These are phyloP conservation scores for Colistium nudipinnis DNA, from an alignment of 2,113 vertebrate genomes.

Conservation along the genomic window DNA sequence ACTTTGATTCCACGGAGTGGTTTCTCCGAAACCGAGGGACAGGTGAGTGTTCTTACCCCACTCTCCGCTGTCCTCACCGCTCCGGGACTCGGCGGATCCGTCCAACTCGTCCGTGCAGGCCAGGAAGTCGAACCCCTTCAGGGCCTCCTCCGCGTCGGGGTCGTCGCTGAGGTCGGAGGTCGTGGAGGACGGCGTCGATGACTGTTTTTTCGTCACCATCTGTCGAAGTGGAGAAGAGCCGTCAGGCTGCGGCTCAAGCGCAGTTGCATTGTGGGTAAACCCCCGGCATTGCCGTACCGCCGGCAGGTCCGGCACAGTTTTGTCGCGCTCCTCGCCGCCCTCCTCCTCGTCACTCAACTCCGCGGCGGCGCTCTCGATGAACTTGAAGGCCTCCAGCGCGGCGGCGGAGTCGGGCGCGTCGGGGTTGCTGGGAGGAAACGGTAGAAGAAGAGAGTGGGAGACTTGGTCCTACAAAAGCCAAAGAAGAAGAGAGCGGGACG, in stretches of 20 bases:
- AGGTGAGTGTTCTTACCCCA: conserved; percentile 96
- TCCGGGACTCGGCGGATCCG: conserved; percentile 80
- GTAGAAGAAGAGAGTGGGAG: neutral
- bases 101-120: conserved; percentile 89
- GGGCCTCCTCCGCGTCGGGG: conserved; percentile 92
- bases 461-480: neutral
- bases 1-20: too few relatives aligned
- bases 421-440: conserved; percentile 82
- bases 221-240: conserved; percentile 48
- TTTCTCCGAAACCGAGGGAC: too few relatives aligned
- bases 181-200: conserved; percentile 69
- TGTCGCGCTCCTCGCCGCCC: conserved; percentile 87
- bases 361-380: conserved; percentile 91
- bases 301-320: conserved; percentile 86
- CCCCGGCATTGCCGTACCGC: conserved; percentile 86
- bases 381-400: conserved; percentile 93
- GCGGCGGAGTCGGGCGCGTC: conserved; percentile 90
- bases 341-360: conserved; percentile 96
- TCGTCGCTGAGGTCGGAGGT: conserved; percentile 88
- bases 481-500: neutral
- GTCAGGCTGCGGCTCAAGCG: neutral
- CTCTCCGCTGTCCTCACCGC: conserved; percentile 87
- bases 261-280: neutral
- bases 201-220: conserved; percentile 90
- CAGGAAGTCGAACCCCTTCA: conserved; percentile 96